Conservation (phyloP, 2,888 invertebrate species). For the Cyclophora punctaria region DNA sequence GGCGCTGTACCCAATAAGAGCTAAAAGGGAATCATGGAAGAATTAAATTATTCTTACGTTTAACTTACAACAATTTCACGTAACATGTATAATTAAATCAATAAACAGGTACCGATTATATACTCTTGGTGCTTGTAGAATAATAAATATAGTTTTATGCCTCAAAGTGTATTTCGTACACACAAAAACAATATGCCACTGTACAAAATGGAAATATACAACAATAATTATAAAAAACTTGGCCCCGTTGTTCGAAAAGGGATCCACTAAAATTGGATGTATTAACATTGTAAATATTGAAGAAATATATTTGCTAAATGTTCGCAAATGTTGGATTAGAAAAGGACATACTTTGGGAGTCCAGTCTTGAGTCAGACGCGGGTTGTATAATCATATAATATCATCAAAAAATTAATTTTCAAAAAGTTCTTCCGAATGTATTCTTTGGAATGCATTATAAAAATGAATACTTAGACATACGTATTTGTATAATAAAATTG, state of each 20-base stretch:
- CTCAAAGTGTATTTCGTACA: conserved; percentile 2
- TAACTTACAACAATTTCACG: conserved; percentile 30
- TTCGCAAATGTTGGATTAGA: conserved; percentile 47
- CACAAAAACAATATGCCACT: conserved; percentile 13
- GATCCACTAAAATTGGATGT: conserved; percentile 54
- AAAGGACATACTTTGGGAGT: conserved; percentile 49
- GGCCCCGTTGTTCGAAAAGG: conserved; percentile 65
- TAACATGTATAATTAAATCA: conserved; percentile 34
- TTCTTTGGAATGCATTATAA: conserved; percentile 55
- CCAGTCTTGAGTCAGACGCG: conserved; percentile 53
- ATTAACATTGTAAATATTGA: conserved; percentile 47
- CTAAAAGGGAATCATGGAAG: conserved; percentile 4
- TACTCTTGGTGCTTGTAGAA: conserved; percentile 40
- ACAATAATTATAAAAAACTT: conserved; percentile 58
- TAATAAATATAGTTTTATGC: conserved; percentile 13
- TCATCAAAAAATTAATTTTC: conserved; percentile 45
- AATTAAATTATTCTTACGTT: conserved; percentile 9
- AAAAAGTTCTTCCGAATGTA: conserved; percentile 50
- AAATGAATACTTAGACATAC: conserved; percentile 33
- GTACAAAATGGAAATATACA: conserved; percentile 16
- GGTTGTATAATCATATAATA: conserved; percentile 37
- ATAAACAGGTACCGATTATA: conserved; percentile 63
- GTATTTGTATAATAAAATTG: conserved; percentile 23
- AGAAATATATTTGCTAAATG: conserved; percentile 33
- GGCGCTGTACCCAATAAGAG: neutral